Conservation (phyloP, 1,140 invertebrate species). For the Listronotus oregonensis region DNA sequence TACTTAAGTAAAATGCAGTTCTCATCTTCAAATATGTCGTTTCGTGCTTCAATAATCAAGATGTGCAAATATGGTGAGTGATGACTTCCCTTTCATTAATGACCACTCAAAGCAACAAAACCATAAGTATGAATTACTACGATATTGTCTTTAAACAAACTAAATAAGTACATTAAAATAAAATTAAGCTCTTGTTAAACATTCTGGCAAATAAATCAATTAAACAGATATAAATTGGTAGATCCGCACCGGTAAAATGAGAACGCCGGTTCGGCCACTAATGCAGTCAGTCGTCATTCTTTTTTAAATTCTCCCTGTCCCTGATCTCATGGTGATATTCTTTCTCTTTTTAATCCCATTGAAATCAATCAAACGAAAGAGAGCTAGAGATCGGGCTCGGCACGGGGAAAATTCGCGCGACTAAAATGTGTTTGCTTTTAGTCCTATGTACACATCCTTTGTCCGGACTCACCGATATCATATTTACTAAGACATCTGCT, state of each 20-base stretch:
- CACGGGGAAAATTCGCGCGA: constrained; percentile 47
- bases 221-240: neutral
- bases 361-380: constrained; percentile 4
- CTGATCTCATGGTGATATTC: constrained; percentile 12
- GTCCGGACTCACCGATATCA: constrained; percentile 55
- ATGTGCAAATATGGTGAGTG: constrained; percentile 18
- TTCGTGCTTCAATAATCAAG: constrained; percentile 30
- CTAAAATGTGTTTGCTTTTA: constrained; percentile 55
- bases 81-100: constrained; percentile 32
- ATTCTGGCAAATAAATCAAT: constrained; percentile 30
- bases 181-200: constrained; percentile 21
- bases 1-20: constrained; percentile 15
- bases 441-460: constrained; percentile 56
- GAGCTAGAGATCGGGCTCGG: constrained; percentile 19
- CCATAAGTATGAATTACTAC: constrained; percentile 19
- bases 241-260: constrained; percentile 39
- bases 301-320: constrained; percentile 28
- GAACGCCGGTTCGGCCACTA: constrained; percentile 38
- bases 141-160: constrained; percentile 12
- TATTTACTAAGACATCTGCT: constrained; percentile 55
- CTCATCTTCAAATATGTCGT: constrained; percentile 18
- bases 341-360: constrained; percentile 10
- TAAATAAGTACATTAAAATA: constrained; percentile 21
- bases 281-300: constrained; percentile 36
- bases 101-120: constrained; percentile 10